Base-by-base conservation (phyloP, 2,888 invertebrate genomes). In the Linyphia triangularis region DNA sequence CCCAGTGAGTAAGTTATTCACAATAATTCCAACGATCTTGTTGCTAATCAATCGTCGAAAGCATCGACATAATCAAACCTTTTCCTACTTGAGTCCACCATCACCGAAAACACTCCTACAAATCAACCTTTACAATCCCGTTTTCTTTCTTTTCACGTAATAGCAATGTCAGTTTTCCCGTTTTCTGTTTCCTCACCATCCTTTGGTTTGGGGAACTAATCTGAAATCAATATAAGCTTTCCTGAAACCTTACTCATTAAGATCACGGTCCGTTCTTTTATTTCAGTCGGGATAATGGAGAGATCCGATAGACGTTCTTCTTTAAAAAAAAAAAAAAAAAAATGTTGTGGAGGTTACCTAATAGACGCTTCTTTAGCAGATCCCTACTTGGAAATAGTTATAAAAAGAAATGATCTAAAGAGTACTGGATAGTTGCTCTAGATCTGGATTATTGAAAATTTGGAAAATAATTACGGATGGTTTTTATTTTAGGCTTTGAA, bases 141-240 rank as follows among this genome's bases (percentile, higher is more conserved):
- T 67, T 10, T 26, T 57, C 30, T 9, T 70, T 70, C 43, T 70
- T 70, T 70, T 30, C 19, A 13, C 22, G 16, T 75, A 75, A 19
- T 19, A 75, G n/a, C n/a, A 43, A 19, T 33, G 22, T 3, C 57
- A n/a, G 13, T 33, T 13, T 67, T 67, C 51, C 51, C 59, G 13
- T 24, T 51, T 59, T 37, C 67, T 67, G 43, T 24, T 59, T 51
- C 28, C 57, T 26, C 30, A 22, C 73, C 30, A 2, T n/a, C 24
- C 57, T 26, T 33, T 28, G 43, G 28, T 16, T 28, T 78, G 26
- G 59, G 81, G 37, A 37, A 59, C 69, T 81, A 81, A 81, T 81
- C 81, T 81, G 81, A 81, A 81, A 81, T 81, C 81, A 81, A 81
- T 81, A 81, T 30, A 16, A 37, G 81, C 69, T 69, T 81, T 67